Evolutionary conservation across 2,113 vertebrate genomes (phyloP), one percentile per base, ranked within the genome.

Genomic region (Prunella fulvescens): DNA sequence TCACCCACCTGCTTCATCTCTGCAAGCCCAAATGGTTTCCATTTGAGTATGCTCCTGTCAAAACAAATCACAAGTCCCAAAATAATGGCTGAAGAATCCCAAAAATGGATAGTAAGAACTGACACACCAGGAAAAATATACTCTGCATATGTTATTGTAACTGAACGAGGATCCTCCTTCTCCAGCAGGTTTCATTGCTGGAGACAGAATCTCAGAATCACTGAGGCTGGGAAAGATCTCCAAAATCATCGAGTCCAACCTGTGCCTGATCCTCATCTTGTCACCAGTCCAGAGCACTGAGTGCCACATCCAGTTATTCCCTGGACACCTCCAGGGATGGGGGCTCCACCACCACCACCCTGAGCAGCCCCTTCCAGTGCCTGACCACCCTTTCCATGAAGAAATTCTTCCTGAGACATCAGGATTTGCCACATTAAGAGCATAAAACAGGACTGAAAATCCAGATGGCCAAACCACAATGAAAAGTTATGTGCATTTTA

Each of bases 11-110:
- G 85, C 13, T 81, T 6, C 10, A 45, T 44, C 69, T 72, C 62
- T 54, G 87, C 45, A 35, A 78, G 69, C 61, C 58, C 73, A 50
- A 72, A 5, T 35, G 64, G 70, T 51, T 86, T 42, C 94, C 87
- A 78, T 74, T 76, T 50, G 31, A 77, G 35, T 48, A 57, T 15
- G 60, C 1, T 60, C 14, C 53, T 60, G 60, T 60, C 72, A 96
- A 90, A 96, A 83, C 53, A 77, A 65, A 88, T 45, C 35, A 66
- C 40, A 47, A 26, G 48, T 77, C 60, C 71, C 56, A 95, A 71
- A 95, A 93, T 89, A 93, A 95, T 6, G 40, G 70, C 53, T 67
- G 35, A 86, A 94, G 66, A n/a, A 87, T 35, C 74, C 87, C 58
- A 88, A 83, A 95, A 93, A 95, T 73, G 18, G 66, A 62, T 3